Evolutionary conservation across 2,113 vertebrate genomes (phyloP), one percentile per base, ranked within the genome.

Genomic region (Sinocyclocheilus anshuiensis): DNA sequence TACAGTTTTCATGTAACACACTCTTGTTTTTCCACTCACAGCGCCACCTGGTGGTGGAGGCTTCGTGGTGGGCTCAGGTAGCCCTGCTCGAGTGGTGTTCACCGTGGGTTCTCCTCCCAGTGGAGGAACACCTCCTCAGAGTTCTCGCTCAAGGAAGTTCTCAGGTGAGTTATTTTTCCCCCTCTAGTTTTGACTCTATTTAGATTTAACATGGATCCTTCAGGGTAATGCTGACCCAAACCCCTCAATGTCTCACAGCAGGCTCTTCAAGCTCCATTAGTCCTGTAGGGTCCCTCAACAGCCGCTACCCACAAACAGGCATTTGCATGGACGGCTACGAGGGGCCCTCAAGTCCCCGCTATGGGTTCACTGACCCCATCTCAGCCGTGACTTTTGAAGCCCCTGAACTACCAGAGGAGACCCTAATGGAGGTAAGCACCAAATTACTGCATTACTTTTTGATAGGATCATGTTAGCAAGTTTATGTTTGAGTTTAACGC

Each of bases 31-130:
- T 16, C 61, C 55, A 0, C 86, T 80, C 83, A 39, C 89, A 97
- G 97, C 93, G 22, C 94, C 97, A 89, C 92, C 96, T 82, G 87
- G 94, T 93, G 94, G 92, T n/a, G 96, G 94, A 88, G 92, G 93
- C 53, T 92, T 94, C 1, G 91, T 93, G 6, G 95, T 94, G 13
- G 93, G 94, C 4, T 95, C 97, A 77, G 88, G 94, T 90, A 97
- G 97, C 91, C 97, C 98, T 0, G 94, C 96, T 6, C 96, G 96
- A 4, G 97, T 98, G 87, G 92, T 98, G 78, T 99, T 99, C 91
- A 99, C 97, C 0, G 97, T 99, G 71, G 98, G 98, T 79, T 99
- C 98, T n/a, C 98, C 98, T 78, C 97, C 98, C 48, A 97, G 95
- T 36, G 96, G 97, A 91, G 95, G 94, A 91, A 97, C 97, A 0